Percentiles rank a stretch among this genome's conserved stretches.
These are phyloP conservation scores for Tapera naevia DNA, from an alignment of 2,797 vertebrate species.

Conservation along the genomic window DNA sequence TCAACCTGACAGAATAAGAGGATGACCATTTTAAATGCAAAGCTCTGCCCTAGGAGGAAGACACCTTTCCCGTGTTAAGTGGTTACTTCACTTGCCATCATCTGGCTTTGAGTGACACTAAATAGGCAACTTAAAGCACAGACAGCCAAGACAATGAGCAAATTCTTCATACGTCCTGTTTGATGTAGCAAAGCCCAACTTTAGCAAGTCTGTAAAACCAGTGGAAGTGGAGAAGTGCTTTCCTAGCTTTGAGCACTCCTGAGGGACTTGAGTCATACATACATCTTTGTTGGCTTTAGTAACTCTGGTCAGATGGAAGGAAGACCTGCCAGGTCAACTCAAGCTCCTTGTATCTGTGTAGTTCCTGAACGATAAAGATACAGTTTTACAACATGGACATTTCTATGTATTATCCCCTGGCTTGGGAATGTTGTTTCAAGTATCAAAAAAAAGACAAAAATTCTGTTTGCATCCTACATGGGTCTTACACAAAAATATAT, in stretches of 20 bases:
- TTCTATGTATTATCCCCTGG: neutral
- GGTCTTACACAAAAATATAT: neutral
- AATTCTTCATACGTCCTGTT: neutral
- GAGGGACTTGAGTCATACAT: neutral
- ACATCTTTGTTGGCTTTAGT: neutral
- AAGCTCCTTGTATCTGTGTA: neutral
- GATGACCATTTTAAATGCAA: neutral
- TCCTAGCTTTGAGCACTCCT: neutral
- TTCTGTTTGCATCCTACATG: neutral
- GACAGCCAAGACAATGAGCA: neutral
- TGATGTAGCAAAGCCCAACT: fast-evolving
- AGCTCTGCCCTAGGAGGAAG: neutral
- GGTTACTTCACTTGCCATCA: neutral
- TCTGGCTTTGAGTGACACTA: neutral
- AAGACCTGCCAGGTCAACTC: neutral
- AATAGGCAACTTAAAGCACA: neutral
- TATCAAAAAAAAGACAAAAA: neutral
- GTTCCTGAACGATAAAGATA: neutral
- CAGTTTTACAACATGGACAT: neutral
- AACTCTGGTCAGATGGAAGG: neutral
- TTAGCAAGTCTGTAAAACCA: neutral
- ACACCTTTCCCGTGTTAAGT: neutral
- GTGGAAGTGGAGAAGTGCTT: neutral
- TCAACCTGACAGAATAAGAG: neutral
- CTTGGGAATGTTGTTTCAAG: neutral